Conservation (phyloP, 2,113 vertebrate species). For the Dasypus novemcinctus region DNA sequence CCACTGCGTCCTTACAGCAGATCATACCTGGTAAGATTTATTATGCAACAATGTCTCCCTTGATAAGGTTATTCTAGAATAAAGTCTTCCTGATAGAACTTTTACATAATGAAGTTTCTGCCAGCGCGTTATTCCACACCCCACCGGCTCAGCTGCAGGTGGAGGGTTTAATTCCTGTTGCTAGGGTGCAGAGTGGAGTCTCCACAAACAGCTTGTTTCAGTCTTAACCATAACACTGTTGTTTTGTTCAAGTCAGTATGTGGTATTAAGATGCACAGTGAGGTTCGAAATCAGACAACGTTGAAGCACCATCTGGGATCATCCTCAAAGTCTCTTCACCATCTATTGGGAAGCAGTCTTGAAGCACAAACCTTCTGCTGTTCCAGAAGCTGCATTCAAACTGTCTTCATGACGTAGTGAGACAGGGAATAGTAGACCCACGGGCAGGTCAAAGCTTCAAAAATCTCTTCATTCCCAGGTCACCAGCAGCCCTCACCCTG, state of each 20-base stretch:
- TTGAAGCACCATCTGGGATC: slow-evolving; percentile 49
- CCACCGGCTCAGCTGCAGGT: slow-evolving; percentile 3
- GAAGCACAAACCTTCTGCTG: slow-evolving; percentile 31
- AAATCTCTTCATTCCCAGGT: not conserved
- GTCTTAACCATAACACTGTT: not conserved
- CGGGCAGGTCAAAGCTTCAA: not conserved
- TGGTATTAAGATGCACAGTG: slow-evolving; percentile 36
- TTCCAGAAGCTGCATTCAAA: not conserved
- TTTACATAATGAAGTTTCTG: slow-evolving; percentile 63
- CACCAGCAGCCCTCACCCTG: not conserved
- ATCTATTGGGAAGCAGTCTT: slow-evolving; percentile 44
- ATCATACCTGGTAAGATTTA: not conserved
- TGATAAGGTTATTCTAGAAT: slow-evolving; percentile 73
- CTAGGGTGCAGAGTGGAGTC: not conserved
- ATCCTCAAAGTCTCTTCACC: not conserved
- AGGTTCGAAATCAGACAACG: slow-evolving; percentile 58
- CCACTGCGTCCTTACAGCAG: not conserved
- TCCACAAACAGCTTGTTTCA: slow-evolving; percentile 3
- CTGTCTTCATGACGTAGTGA: not conserved
- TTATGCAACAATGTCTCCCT: not conserved
- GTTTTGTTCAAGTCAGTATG: slow-evolving; percentile 35
- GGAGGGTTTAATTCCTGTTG: slow-evolving; percentile 37
- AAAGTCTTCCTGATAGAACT: slow-evolving; percentile 70
- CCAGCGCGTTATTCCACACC: slow-evolving; percentile 23
- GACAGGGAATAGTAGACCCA: not conserved